These are phyloP conservation scores for Drosophila longiperda DNA, from an alignment of 2,888 invertebrate genomes.

Conservation along the genomic window DNA sequence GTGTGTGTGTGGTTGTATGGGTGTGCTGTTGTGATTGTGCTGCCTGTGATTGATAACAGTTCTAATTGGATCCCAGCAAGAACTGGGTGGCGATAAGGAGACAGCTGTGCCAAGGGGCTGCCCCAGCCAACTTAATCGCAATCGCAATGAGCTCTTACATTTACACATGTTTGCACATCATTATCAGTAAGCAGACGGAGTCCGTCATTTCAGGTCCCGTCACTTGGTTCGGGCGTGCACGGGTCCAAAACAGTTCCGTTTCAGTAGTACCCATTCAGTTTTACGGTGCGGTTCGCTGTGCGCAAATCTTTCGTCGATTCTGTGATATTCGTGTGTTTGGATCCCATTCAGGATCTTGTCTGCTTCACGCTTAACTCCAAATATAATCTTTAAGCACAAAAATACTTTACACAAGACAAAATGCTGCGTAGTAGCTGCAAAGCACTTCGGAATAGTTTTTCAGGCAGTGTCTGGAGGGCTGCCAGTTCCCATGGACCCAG, in stretches of 20 bases:
- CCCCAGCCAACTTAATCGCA: constrained; percentile 64
- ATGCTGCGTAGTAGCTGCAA: constrained; percentile 68
- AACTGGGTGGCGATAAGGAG: constrained; percentile 16
- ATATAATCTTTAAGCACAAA: neutral
- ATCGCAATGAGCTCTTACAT: constrained; percentile 70
- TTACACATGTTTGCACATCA: constrained; percentile 71
- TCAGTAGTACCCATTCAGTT: constrained; percentile 64
- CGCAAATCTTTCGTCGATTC: constrained; percentile 13
- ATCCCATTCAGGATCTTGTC: constrained; percentile 30
- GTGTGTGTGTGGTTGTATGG: constrained; percentile 23
- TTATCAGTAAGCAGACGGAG: constrained; percentile 56
- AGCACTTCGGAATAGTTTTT: constrained; percentile 55
- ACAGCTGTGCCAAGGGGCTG: constrained; percentile 9
- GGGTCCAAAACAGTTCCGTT: constrained; percentile 33
- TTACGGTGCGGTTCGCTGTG: constrained; percentile 50
- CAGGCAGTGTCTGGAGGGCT: constrained; percentile 62
- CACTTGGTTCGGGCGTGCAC: constrained; percentile 44
- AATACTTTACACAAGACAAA: neutral
- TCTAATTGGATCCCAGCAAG: constrained; percentile 69
- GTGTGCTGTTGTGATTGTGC: constrained; percentile 8
- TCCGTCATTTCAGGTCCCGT: constrained; percentile 26
- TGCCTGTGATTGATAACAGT: constrained; percentile 64
- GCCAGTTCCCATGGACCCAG: constrained; percentile 68
- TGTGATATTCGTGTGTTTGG: constrained; percentile 43
- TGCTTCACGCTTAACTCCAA: neutral